Evolutionary conservation across 92 coral and sea anemone species (phyloP).

Genomic region (Meandrina meandrites): DNA sequence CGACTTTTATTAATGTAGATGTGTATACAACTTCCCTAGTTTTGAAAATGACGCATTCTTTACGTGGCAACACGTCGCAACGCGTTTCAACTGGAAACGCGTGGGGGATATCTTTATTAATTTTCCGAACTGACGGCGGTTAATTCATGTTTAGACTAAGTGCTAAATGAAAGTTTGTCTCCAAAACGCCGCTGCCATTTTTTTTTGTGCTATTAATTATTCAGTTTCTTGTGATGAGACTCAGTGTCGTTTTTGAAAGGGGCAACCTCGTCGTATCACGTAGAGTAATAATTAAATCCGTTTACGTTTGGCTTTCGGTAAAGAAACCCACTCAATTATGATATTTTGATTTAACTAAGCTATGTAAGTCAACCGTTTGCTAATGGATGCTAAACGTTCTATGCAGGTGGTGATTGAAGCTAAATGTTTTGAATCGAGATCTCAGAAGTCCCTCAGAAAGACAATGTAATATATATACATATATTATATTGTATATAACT

Average conservation of each 20-base stretch:
- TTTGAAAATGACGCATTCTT: not conserved
- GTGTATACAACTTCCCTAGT: not conserved
- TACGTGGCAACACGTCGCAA: conserved; percentile 10
- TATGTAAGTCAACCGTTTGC: not conserved
- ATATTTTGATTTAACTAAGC: not conserved
- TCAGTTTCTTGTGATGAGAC: not conserved
- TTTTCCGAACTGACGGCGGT: conserved; percentile 2
- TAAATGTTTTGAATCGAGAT: not conserved
- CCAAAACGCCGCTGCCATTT: not conserved
- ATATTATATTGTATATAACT: not conserved
- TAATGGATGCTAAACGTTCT: not conserved
- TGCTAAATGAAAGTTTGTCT: not conserved
- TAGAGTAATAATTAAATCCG: not conserved
- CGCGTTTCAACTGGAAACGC: not conserved
- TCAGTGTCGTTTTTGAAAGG: not conserved
- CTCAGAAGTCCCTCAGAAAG: not conserved
- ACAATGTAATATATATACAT: not conserved
- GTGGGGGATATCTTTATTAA: not conserved
- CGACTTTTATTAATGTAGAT: not conserved
- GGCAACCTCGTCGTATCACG: not conserved
- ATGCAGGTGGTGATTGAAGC: not conserved
- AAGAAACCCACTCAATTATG: not conserved
- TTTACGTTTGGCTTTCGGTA: not conserved
- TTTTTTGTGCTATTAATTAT: not conserved
- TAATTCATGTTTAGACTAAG: not conserved